phyloP scores from a whole-genome alignment of 2,888 invertebrate species.

The Empis stercorea region DNA sequence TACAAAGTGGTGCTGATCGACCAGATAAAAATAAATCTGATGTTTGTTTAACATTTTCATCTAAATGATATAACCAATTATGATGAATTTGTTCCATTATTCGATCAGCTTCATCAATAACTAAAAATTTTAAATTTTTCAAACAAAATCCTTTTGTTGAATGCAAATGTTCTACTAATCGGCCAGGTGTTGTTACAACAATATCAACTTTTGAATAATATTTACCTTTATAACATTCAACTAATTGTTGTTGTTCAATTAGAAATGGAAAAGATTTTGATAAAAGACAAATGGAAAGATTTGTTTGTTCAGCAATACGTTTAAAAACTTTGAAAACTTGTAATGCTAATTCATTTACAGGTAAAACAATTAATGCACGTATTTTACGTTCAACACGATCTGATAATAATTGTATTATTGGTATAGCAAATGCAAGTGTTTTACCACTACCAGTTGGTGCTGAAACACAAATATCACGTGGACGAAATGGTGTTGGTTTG shows the following conservation, averaged over 20 bases:
- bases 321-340: conserved; percentile 80
- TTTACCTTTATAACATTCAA: conserved; percentile 37
- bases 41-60: conserved; percentile 46
- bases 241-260: conserved; percentile 52
- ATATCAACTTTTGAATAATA: conserved; percentile 53
- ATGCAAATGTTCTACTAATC: conserved; percentile 83
- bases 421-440: conserved; percentile 86
- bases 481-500: conserved; percentile 50
- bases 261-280: conserved; percentile 54
- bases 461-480: conserved; percentile 87
- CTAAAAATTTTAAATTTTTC: conserved; percentile 57
- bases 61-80: conserved; percentile 78
- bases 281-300: conserved; percentile 55
- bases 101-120: conserved; percentile 96
- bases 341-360: conserved; percentile 79
- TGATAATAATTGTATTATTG: conserved; percentile 65
- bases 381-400: conserved; percentile 50
- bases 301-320: conserved; percentile 51
- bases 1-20: conserved; percentile 27
- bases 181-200: conserved; percentile 84
- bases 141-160: conserved; percentile 67
- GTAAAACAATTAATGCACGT: conserved; percentile 79
- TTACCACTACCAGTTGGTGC: conserved; percentile 98
- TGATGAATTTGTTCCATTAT: conserved; percentile 85
- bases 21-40: conserved; percentile 41